Evolutionary conservation across 2,888 invertebrate genomes (phyloP).

Genomic region (Mimumesa dahlbomi): DNA sequence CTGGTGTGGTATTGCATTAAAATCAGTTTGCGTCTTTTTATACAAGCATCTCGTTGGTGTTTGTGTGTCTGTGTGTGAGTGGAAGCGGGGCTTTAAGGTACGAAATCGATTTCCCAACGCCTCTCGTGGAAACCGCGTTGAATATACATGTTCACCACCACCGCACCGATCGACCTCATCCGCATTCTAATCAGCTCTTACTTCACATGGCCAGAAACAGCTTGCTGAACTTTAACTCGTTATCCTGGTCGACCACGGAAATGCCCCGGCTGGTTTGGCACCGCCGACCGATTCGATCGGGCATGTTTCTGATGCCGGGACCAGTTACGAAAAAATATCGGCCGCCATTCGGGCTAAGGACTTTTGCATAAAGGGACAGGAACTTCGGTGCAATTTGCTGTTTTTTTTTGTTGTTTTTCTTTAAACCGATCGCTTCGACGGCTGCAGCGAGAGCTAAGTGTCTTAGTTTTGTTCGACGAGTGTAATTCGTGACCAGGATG

Average conservation of each 20-base stretch:
- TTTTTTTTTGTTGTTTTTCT: too few relatives aligned
- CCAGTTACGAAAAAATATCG: conserved; percentile 45
- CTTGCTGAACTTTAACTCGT: conserved; percentile 71
- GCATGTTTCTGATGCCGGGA: conserved; percentile 54
- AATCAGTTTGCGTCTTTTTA: conserved; percentile 52
- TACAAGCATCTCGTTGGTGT: too few relatives aligned
- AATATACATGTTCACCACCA: conserved; percentile 66
- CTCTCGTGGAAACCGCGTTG: conserved; percentile 58
- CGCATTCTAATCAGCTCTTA: conserved; percentile 72
- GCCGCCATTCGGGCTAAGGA: background rate
- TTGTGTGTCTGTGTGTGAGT: too few relatives aligned
- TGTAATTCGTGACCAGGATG: too few relatives aligned
- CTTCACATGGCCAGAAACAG: conserved; percentile 69
- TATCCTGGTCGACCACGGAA: conserved; percentile 64
- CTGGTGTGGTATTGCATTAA: conserved; percentile 48
- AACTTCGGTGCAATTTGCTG: background rate
- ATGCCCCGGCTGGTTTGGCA: conserved; percentile 60
- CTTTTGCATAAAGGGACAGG: background rate
- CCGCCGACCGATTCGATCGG: conserved; percentile 51
- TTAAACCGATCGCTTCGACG: too few relatives aligned
- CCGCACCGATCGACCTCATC: conserved; percentile 67
- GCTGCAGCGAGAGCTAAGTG: too few relatives aligned
- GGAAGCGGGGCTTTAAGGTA: conserved; percentile 47
- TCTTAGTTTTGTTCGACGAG: too few relatives aligned
- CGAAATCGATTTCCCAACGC: conserved; percentile 63